Conservation (phyloP, 2,888 invertebrate genomes). For the Orgyia antiqua region DNA sequence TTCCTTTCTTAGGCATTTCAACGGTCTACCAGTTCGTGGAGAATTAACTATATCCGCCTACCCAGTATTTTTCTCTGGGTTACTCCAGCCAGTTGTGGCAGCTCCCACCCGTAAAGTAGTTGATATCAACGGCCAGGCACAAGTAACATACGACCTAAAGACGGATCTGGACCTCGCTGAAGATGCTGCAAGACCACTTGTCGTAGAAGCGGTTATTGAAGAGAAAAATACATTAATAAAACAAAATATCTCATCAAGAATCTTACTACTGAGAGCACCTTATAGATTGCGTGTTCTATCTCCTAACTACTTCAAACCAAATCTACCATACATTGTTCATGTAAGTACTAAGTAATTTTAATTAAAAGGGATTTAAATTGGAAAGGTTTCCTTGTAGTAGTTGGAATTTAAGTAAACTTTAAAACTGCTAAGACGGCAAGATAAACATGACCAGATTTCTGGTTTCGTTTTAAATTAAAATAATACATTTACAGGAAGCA, state of each 20-base stretch:
- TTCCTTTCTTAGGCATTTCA: conserved; percentile 88
- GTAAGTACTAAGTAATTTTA: conserved; percentile 13
- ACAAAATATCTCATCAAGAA: conserved; percentile 84
- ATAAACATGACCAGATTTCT: too few relatives aligned
- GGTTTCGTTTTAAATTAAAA: too few relatives aligned
- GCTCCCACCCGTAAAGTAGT: conserved; percentile 85
- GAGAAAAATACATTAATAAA: conserved; percentile 92
- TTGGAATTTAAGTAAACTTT: too few relatives aligned
- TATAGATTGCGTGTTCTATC: conserved; percentile 86
- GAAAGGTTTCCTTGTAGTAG: too few relatives aligned
- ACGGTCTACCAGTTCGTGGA: conserved; percentile 91
- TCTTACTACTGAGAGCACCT: conserved; percentile 78
- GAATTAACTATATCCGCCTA: conserved; percentile 90
- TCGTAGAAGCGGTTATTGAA: conserved; percentile 92
- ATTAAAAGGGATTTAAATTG: too few relatives aligned
- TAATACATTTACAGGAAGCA: too few relatives aligned
- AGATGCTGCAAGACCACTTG: conserved; percentile 89
- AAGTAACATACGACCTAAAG: conserved; percentile 87
- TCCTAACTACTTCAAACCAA: conserved; percentile 93
- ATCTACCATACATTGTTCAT: conserved; percentile 89
- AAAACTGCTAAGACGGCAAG: too few relatives aligned
- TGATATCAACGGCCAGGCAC: conserved; percentile 80
- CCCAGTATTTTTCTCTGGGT: conserved; percentile 87
- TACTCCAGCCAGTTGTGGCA: conserved; percentile 88
- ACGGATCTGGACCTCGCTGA: conserved; percentile 84